Conservation (phyloP, 2,113 vertebrate species). For the Willisornis vidua region DNA sequence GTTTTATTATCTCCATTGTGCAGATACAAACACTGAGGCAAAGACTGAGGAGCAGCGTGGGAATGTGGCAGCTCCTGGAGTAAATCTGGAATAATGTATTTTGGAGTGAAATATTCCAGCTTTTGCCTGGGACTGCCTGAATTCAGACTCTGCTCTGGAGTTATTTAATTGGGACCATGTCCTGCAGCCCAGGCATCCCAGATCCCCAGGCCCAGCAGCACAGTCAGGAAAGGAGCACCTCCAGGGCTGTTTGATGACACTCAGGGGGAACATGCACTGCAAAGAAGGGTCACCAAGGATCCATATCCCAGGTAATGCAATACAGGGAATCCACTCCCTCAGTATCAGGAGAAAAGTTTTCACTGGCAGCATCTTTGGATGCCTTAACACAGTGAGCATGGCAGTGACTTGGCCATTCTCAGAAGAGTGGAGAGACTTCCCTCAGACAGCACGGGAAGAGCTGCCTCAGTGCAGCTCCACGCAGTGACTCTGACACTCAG, state of each 20-base stretch:
- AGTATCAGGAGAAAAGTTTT: neutral
- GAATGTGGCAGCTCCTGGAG: fast-evolving
- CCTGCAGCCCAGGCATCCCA: neutral
- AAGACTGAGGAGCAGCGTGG: neutral
- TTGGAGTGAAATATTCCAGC: neutral
- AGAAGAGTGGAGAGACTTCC: neutral
- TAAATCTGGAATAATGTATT: neutral
- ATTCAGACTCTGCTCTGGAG: neutral
- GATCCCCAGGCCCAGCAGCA: neutral
- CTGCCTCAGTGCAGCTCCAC: fast-evolving
- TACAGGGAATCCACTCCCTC: neutral
- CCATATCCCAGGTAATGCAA: neutral
- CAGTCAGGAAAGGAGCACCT: neutral
- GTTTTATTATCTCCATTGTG: neutral
- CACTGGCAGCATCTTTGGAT: neutral
- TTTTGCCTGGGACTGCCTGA: neutral
- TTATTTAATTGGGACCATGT: neutral
- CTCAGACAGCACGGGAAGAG: fast-evolving
- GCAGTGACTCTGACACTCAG: neutral
- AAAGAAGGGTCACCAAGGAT: neutral
- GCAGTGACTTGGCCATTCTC: neutral
- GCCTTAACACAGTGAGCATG: neutral
- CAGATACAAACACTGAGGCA: neutral
- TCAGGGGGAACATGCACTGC: neutral
- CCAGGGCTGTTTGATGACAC: neutral